These are phyloP conservation scores for Tipula vernalis DNA, from an alignment of 2,888 invertebrate species.

Conservation along the genomic window DNA sequence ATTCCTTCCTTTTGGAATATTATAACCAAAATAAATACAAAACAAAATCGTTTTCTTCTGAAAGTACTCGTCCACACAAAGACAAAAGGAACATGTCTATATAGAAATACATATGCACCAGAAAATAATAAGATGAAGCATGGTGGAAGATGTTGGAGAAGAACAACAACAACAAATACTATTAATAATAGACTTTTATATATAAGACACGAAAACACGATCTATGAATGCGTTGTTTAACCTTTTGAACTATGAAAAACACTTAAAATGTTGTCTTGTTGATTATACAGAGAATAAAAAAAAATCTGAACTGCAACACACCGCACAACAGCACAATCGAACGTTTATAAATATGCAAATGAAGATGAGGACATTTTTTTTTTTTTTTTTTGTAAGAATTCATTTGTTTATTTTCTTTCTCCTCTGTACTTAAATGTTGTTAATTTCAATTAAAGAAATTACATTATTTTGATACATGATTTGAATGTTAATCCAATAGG, in stretches of 20 bases:
- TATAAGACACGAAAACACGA: slow-evolving; percentile 11
- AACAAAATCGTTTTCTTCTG: neutral
- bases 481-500: neutral
- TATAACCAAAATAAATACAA: neutral
- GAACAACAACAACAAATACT: neutral
- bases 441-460: neutral
- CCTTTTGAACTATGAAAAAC: slow-evolving; percentile 10
- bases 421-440: neutral
- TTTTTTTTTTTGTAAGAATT: neutral
- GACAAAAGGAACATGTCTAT: neutral
- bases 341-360: neutral
- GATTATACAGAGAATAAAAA: slow-evolving; percentile 5
- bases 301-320: neutral
- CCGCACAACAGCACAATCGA: neutral
- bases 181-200: neutral
- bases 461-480: slow-evolving; percentile 4
- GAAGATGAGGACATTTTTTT: slow-evolving; percentile 7
- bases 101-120: neutral
- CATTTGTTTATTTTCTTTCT: neutral
- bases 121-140: neutral
- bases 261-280: slow-evolving; percentile 8
- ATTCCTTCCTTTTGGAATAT: neutral
- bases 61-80: neutral
- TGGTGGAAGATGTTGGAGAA: neutral
- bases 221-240: slow-evolving; percentile 12